A percentile compares a stretch with the other conserved stretches of the same genome.
Conservation (phyloP, 2,113 vertebrate genomes). For the Vicugna pacos region DNA sequence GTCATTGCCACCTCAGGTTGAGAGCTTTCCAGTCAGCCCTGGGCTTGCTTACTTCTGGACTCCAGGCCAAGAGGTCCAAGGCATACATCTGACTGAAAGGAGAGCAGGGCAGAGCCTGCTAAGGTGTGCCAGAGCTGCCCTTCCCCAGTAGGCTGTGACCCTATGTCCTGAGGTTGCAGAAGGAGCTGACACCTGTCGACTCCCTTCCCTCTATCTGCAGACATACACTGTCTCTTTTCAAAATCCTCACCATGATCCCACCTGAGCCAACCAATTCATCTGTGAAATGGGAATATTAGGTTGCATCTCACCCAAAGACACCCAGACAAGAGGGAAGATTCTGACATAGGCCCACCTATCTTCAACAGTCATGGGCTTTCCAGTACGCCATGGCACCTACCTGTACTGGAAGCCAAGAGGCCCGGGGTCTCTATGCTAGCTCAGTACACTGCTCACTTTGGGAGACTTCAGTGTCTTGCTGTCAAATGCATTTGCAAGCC, state of each 20-base stretch:
- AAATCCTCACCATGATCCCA: neutral
- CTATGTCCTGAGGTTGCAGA: neutral
- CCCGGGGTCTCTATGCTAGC: neutral
- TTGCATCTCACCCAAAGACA: neutral
- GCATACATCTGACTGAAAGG: neutral
- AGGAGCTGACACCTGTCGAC: neutral
- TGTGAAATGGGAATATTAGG: neutral
- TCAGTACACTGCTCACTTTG: neutral
- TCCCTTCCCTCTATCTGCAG: neutral
- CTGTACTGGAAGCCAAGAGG: no score
- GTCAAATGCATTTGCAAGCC: neutral
- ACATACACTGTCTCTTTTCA: neutral
- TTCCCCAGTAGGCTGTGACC: neutral
- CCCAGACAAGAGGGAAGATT: neutral
- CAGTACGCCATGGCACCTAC: rapidly evolving
- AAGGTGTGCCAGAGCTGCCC: neutral
- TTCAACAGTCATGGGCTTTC: neutral
- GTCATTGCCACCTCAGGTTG: neutral
- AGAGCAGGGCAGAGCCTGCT: neutral
- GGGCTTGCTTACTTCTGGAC: neutral
- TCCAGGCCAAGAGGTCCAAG: neutral
- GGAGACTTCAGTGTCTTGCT: neutral
- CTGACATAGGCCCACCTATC: neutral
- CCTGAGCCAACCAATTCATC: neutral
- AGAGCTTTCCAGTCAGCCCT: neutral